Evolutionary conservation across 2,113 vertebrate genomes (phyloP), one percentile per base, ranked within the genome.

Genomic region (Limanda limanda): DNA sequence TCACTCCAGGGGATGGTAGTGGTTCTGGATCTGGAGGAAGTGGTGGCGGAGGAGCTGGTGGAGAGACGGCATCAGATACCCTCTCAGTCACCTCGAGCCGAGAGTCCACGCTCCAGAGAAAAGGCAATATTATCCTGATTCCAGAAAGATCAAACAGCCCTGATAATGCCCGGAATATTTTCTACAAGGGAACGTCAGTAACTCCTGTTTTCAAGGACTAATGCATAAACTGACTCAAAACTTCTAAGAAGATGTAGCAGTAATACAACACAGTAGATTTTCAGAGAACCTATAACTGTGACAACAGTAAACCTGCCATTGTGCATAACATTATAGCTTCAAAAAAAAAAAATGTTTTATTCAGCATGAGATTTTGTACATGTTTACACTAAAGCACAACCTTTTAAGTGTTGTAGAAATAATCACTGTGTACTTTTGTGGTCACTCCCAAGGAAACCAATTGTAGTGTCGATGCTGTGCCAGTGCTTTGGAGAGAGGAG

Each of bases 181-280:
- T 99, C 95, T 99, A 99, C 91, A 99, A 99, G 89, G 98, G 98
- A 76, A 98, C 97, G 3, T 98, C 98, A 0, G 94, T 95, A 0
- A 96, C 96, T 3, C 94, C 96, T 58, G 94, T 94, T 1, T 98
- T 97, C 69, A 99, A 97, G 84, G 97, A 99, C 3, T 98, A 92
- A 95, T 64, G 0, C 40, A 42, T 1, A 18, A 55, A 64, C 17
- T 20, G 3, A 55, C 6, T 4, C 3, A 14, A 58, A 2, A 47
- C 60, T 35, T n/a, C 2, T 37, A 59, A 71, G 27, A 76, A 60
- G 47, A 58, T 62, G 51, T 48, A 74, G 75, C 74, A 25, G 59
- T 11, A 21, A 80, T 48, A 62, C 13, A 51, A 65, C 25, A n/a
- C 20, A 37, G 58, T 24, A 2, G 82, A 88, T 74, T 91, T 90